These are phyloP conservation scores for Adoxophyes honmai DNA, from an alignment of 1,140 invertebrate genomes.

Conservation along the genomic window DNA sequence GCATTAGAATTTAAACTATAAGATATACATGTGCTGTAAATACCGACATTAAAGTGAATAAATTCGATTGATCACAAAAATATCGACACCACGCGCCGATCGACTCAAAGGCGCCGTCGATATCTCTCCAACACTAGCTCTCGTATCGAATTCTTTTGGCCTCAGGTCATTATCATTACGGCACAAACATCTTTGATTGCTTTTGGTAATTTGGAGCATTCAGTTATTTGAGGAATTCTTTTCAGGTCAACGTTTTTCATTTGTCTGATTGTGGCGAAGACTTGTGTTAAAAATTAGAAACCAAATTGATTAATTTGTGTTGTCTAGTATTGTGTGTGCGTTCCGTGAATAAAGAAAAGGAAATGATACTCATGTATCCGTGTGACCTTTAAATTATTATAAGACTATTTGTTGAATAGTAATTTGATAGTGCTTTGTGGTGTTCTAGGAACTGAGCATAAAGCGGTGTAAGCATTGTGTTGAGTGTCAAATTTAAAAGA, in stretches of 20 bases:
- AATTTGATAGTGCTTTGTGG: neutral
- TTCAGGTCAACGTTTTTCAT: conserved; percentile 31
- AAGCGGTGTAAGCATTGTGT: too few relatives aligned
- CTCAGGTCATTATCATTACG: conserved; percentile 35
- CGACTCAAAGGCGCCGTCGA: neutral
- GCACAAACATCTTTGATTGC: conserved; percentile 56
- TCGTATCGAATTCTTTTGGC: conserved; percentile 58
- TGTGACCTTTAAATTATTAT: neutral
- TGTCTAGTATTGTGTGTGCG: neutral
- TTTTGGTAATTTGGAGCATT: conserved; percentile 65
- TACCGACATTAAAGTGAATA: too few relatives aligned
- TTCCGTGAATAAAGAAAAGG: conserved; percentile 1
- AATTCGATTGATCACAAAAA: too few relatives aligned
- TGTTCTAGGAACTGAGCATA: neutral
- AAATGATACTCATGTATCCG: neutral
- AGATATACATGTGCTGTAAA: too few relatives aligned
- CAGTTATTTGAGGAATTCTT: conserved; percentile 48
- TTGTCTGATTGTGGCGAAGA: conserved; percentile 23
- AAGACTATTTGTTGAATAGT: neutral
- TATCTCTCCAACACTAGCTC: neutral
- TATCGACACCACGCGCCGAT: neutral
- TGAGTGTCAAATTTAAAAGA: too few relatives aligned
- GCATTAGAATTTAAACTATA: too few relatives aligned
- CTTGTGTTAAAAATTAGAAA: too few relatives aligned
- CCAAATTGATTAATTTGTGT: conserved; percentile 2